Percentiles rank a stretch among this genome's conserved stretches.
Conservation (phyloP, 2,797 vertebrate genomes). For the Malacoctenus gilli region DNA sequence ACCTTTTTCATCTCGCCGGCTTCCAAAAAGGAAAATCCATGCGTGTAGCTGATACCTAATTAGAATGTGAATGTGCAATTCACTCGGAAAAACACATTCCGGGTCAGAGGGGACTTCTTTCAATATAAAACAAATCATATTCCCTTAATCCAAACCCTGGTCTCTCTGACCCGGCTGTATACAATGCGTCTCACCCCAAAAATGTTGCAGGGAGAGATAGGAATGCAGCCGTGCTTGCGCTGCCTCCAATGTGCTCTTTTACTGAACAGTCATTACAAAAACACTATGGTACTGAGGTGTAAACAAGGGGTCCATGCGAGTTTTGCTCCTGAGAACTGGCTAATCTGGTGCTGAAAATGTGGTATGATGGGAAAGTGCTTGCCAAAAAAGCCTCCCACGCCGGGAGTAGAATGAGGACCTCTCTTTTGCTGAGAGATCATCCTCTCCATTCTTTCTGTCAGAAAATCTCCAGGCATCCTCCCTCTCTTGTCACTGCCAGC, state of each 20-base stretch:
- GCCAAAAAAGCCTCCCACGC: slow-evolving; percentile 75
- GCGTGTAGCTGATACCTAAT: slow-evolving; percentile 58
- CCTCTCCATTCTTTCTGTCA: slow-evolving; percentile 79
- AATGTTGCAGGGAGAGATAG: slow-evolving; percentile 76
- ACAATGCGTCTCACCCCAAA: slow-evolving; percentile 63
- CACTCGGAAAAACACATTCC: slow-evolving; percentile 64
- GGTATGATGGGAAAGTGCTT: slow-evolving; percentile 68
- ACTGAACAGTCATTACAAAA: slow-evolving; percentile 71
- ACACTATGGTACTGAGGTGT: slow-evolving; percentile 65
- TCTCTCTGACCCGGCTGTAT: slow-evolving; percentile 59
- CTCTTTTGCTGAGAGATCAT: slow-evolving; percentile 81
- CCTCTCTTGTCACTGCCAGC: slow-evolving; percentile 81
- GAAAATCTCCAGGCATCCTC: slow-evolving; percentile 78
- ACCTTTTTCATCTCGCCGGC: slow-evolving; percentile 61
- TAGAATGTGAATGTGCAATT: slow-evolving; percentile 61
- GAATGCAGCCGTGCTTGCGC: slow-evolving; percentile 61
- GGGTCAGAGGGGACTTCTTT: slow-evolving; percentile 63
- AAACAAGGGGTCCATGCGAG: slow-evolving; percentile 71
- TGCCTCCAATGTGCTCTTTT: slow-evolving; percentile 58
- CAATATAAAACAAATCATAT: slow-evolving; percentile 61
- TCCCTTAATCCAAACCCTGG: slow-evolving; percentile 60
- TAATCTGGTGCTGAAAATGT: slow-evolving; percentile 83
- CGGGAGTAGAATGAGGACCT: slow-evolving; percentile 74
- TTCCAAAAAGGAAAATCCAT: slow-evolving; percentile 53
- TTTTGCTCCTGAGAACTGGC: slow-evolving; percentile 72